Evolutionary conservation across 30 jellyfish, hydroid and myxozoan species (phyloP), one percentile per base, ranked within the genome.

Genomic region (Chrysaora quinquecirrha): DNA sequence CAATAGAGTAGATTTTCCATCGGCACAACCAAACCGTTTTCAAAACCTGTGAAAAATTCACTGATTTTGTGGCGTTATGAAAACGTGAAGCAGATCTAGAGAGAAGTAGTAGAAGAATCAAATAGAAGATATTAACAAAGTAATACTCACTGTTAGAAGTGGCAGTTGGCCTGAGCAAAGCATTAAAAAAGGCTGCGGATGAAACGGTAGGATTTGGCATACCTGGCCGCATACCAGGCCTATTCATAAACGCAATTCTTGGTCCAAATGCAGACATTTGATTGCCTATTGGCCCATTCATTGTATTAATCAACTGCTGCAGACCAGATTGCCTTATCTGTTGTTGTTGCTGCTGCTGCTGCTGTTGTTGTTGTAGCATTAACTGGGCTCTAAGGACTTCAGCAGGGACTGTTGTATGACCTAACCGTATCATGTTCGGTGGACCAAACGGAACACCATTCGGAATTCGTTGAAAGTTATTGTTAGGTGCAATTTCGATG

Each of bases 261-360:
- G 70, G 78, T 1, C 9, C 52, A 60, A 54, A 19, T 3, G 68
- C 14, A 14, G 11, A 30, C 35, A 64, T 34, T 30, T 52, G 83
- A 32, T 68, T 48, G 4, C 75, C 30, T 19, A 19, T 43, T n/a
- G 86, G 61, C 7, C 71, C 79, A 50, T 52, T 52, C 18, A 63
- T 64, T 3, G 85, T 71, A 35, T 35, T 82, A 27, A 82, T 35
- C 20, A 82, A 75, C 34, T 68, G 92, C n/a, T 22, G 63, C 32
- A 82, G 34, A 24, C 85, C 85, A 38, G 76, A 48, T 18, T 82
- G 76, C 6, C 76, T 60, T 9, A 80, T 73, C 47, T 67, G 83
- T n/a, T 60, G 33, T 62, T 80, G 90, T 24, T 38, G 54, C 54
- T 38, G 54, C 25, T 52, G 68, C 29, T 52, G 24, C 19, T 52